Evolutionary conservation across 2,888 invertebrate species (phyloP).

Genomic region (Drosophila austrosaltans): DNA sequence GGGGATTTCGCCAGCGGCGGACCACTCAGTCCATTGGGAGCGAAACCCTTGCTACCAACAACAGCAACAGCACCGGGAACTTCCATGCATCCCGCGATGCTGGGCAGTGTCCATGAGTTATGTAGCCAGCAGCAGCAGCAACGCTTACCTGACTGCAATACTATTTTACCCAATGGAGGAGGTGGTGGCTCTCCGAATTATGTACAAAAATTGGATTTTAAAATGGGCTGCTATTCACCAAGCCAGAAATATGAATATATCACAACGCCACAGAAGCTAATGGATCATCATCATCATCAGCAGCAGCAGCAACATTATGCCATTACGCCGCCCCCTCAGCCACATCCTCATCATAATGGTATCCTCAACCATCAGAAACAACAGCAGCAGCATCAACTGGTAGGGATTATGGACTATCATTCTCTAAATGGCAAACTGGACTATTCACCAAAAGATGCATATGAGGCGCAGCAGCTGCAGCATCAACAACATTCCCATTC

Average conservation of each 20-base stretch:
- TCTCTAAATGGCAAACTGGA: constrained; percentile 80
- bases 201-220: constrained; percentile 82
- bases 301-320: constrained; percentile 72
- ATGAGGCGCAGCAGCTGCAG: constrained; percentile 74
- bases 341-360: constrained; percentile 73
- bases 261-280: constrained; percentile 75
- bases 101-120: constrained; percentile 84
- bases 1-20: constrained; percentile 87
- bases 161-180: constrained; percentile 80
- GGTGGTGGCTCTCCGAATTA: constrained; percentile 79
- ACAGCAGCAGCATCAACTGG: constrained; percentile 55
- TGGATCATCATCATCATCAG: constrained; percentile 72
- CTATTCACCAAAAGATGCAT: constrained; percentile 80
- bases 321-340: constrained; percentile 75
- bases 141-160: constrained; percentile 83
- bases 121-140: constrained; percentile 77
- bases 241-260: constrained; percentile 83
- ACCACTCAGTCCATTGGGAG: constrained; percentile 85
- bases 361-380: constrained; percentile 64
- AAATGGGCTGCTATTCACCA: constrained; percentile 83
- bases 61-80: constrained; percentile 44
- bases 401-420: constrained; percentile 78
- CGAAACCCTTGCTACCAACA: constrained; percentile 80
- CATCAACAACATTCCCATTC: constrained; percentile 64
- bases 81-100: constrained; percentile 87